phyloP scores from a whole-genome alignment of 2,113 vertebrate species.

The Melanostigma gelatinosum region DNA sequence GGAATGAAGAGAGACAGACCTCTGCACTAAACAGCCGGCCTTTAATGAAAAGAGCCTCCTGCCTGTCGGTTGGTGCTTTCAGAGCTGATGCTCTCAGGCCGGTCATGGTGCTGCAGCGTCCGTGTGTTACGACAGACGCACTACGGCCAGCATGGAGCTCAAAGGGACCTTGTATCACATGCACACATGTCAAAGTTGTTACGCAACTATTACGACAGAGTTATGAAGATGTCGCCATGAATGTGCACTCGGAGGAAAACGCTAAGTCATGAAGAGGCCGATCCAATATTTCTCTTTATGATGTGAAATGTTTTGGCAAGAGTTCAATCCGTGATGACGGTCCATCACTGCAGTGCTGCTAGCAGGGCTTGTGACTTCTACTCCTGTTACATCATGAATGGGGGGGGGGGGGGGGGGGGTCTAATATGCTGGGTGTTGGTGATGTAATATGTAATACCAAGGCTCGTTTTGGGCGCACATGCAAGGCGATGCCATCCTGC shows the following conservation, averaged over 20 bases:
- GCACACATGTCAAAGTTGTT: background rate
- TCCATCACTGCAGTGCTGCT: background rate
- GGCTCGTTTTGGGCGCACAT: background rate
- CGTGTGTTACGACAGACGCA: background rate
- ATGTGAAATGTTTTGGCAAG: background rate
- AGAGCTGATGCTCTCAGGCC: background rate
- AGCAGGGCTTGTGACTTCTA: background rate
- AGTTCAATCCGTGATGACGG: background rate
- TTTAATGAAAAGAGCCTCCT: background rate
- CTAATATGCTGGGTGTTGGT: background rate
- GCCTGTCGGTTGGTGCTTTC: background rate
- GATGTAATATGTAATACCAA: conserved; percentile 19
- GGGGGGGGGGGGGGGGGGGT: fast-evolving
- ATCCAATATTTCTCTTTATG: background rate
- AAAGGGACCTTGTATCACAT: too few species aligned
- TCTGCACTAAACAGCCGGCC: conserved; percentile 3
- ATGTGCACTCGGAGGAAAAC: too few species aligned
- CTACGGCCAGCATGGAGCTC: too few species aligned
- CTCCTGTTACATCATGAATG: conserved; percentile 9
- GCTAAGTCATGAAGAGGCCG: background rate
- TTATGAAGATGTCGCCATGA: background rate
- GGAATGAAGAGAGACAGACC: conserved; percentile 4
- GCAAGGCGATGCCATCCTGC: background rate
- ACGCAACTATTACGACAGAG: background rate
- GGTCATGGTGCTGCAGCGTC: background rate